These are phyloP conservation scores for Agelastica alni DNA, from an alignment of 2,888 invertebrate genomes.

Conservation along the genomic window DNA sequence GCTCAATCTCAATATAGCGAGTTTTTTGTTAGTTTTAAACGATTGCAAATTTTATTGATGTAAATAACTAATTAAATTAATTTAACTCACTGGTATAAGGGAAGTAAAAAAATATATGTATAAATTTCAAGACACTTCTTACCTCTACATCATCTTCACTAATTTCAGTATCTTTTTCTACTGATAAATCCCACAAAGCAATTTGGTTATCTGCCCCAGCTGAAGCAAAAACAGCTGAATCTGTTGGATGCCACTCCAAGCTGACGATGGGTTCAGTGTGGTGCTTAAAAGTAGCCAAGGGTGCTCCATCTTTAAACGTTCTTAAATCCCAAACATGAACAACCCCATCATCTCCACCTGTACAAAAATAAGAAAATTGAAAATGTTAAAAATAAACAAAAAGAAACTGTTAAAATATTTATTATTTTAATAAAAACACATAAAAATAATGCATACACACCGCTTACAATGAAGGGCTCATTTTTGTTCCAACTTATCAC, in stretches of 20 bases:
- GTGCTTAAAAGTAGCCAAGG: slow-evolving; percentile 94
- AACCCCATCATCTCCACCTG: slow-evolving; percentile 94
- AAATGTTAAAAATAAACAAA: background rate
- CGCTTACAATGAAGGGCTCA: slow-evolving; percentile 88
- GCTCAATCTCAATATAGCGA: too few relatives aligned
- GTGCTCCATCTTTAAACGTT: slow-evolving; percentile 74
- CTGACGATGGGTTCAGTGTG: slow-evolving; percentile 93
- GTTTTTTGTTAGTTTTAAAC: too few relatives aligned
- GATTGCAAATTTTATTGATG: too few relatives aligned
- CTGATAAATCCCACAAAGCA: slow-evolving; percentile 94
- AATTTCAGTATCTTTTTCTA: slow-evolving; percentile 76
- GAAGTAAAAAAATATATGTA: too few relatives aligned
- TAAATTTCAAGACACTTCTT: slow-evolving; percentile 8
- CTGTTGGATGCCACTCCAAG: slow-evolving; percentile 95
- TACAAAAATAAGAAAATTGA: background rate
- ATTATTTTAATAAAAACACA: too few relatives aligned
- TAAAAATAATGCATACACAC: too few relatives aligned
- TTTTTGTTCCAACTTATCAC: slow-evolving; percentile 96
- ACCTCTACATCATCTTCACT: slow-evolving; percentile 59
- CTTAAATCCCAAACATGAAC: slow-evolving; percentile 96
- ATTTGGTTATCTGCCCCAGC: slow-evolving; percentile 94
- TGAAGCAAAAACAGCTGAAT: slow-evolving; percentile 91
- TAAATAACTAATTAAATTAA: background rate
- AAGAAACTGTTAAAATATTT: background rate
- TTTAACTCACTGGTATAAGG: too few relatives aligned